Evolutionary conservation across 2,797 vertebrate species (phyloP).

Genomic region (Falco cherrug): DNA sequence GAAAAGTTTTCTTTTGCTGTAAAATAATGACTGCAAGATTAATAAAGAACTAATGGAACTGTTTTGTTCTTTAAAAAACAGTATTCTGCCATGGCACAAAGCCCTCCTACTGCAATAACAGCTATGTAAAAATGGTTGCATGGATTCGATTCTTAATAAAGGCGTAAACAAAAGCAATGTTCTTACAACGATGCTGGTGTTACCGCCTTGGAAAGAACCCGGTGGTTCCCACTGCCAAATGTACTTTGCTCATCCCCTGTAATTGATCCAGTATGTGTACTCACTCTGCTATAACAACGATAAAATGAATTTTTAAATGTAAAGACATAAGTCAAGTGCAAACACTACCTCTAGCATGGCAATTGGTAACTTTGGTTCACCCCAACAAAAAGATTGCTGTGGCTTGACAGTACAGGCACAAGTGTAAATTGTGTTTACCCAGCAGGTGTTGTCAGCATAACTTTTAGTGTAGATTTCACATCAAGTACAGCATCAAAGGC

Average conservation of each 20-base stretch:
- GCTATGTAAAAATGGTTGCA: not conserved
- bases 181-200: not conserved
- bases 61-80: not conserved
- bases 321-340: not conserved
- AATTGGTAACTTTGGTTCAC: not conserved
- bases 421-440: not conserved
- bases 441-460: not conserved
- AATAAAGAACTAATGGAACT: not conserved
- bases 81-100: not conserved
- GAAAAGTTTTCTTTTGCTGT: not conserved
- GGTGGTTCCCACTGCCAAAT: not conserved
- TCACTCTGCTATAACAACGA: not conserved
- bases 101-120: not conserved
- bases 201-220: not conserved
- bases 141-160: not conserved
- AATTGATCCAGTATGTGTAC: not conserved
- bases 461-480: not conserved
- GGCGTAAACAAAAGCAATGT: not conserved
- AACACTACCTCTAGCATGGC: not conserved
- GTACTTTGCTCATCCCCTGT: not conserved
- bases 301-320: not conserved
- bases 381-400: not conserved
- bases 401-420: not conserved
- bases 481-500: not conserved
- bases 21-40: not conserved